Conservation (phyloP, 2,888 invertebrate species). For the Sarcophaga carnaria region DNA sequence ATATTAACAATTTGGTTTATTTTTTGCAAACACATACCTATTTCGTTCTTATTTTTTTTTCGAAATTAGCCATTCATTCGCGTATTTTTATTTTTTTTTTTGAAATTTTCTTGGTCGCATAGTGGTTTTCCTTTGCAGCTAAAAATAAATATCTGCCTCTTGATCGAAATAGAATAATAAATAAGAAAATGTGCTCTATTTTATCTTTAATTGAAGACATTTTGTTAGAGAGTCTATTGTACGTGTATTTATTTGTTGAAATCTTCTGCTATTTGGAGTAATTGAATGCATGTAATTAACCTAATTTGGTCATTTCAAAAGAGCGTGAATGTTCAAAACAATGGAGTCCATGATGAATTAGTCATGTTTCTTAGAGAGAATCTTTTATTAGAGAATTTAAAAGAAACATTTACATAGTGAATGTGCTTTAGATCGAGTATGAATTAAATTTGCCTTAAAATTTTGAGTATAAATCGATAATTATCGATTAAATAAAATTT, state of each 20-base stretch:
- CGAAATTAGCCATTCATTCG: conserved; percentile 17
- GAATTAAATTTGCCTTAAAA: too few relatives aligned
- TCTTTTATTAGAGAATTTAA: too few relatives aligned
- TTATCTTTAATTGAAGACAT: conserved; percentile 33
- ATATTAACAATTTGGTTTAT: conserved; percentile 10
- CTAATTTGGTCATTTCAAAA: conserved; percentile 16
- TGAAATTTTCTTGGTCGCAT: conserved; percentile 59
- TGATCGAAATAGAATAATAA: conserved; percentile 15
- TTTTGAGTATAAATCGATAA: too few relatives aligned
- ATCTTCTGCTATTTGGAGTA: conserved; percentile 39
- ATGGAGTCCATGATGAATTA: too few relatives aligned
- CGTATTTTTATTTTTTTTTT: conserved; percentile 35
- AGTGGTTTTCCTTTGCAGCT: conserved; percentile 65
- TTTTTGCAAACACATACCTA: conserved; percentile 45
- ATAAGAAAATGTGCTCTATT: conserved; percentile 27
- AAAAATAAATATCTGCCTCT: conserved; percentile 52
- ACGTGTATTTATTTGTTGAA: background rate
- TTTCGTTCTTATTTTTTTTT: conserved; percentile 8
- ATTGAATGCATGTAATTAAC: conserved; percentile 40
- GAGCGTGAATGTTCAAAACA: too few relatives aligned
- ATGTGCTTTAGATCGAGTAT: too few relatives aligned
- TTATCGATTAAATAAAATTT: too few relatives aligned
- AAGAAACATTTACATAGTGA: too few relatives aligned
- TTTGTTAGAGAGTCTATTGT: background rate
- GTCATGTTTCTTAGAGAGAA: too few relatives aligned